These are phyloP conservation scores for Pseudococcus longispinus DNA, from an alignment of 2,888 invertebrate genomes.

Conservation along the genomic window DNA sequence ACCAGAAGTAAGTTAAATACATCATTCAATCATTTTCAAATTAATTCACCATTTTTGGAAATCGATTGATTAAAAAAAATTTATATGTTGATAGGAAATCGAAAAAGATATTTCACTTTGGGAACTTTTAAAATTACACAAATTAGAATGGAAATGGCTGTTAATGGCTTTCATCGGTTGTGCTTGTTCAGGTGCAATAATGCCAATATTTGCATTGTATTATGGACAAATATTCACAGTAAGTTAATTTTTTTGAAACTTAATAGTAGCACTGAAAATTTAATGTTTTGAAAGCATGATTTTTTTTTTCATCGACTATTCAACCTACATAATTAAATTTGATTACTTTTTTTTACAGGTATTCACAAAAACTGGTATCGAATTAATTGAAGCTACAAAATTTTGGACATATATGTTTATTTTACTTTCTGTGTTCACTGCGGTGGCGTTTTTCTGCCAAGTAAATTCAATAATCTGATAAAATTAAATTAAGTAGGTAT, in stretches of 20 bases:
- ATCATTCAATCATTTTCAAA: not conserved
- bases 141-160: conserved; percentile 75
- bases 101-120: conserved; percentile 63
- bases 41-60: not conserved
- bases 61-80: not conserved
- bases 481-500: no score
- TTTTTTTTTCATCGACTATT: not conserved
- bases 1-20: conserved; percentile 9
- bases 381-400: conserved; percentile 29
- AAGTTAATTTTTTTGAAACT: conserved; percentile 61
- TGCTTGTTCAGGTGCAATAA: conserved; percentile 73
- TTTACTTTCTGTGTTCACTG: conserved; percentile 63
- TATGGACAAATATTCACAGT: conserved; percentile 80
- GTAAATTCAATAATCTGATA: conserved; percentile 59
- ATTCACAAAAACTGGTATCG: conserved; percentile 51
- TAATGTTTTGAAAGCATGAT: not conserved
- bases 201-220: conserved; percentile 78
- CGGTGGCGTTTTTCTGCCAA: conserved; percentile 63
- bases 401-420: conserved; percentile 63
- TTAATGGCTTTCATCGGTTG: conserved; percentile 71
- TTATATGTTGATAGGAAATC: conserved; percentile 1
- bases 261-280: no score
- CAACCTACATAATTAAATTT: no score
- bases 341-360: conserved; percentile 15
- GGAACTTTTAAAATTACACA: conserved; percentile 72